Evolutionary conservation across 2,797 vertebrate genomes (phyloP).

Genomic region (Linurgus olivaceus): DNA sequence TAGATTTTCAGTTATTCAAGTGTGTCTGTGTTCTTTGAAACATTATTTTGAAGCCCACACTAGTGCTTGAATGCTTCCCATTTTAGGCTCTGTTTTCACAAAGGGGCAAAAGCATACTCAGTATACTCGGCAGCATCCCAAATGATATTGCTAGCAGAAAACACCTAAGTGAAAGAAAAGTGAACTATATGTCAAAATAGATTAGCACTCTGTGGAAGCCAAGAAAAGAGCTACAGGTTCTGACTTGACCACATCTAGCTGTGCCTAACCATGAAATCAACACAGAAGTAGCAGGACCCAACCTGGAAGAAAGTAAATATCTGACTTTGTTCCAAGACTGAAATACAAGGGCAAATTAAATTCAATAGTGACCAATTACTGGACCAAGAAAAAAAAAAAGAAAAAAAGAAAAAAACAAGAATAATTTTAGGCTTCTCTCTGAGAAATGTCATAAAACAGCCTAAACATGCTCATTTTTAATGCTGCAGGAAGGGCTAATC

Average conservation of each 20-base stretch:
- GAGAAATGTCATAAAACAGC: neutral
- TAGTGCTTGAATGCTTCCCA: neutral
- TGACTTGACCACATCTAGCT: neutral
- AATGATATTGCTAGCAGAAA: constrained; percentile 29
- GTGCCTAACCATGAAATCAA: neutral
- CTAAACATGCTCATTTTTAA: neutral
- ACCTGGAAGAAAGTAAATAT: neutral
- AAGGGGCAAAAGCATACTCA: neutral
- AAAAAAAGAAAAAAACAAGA: neutral
- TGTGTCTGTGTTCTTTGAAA: neutral
- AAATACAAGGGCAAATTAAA: constrained; percentile 30
- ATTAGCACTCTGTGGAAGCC: constrained; percentile 28
- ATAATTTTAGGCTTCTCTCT: neutral
- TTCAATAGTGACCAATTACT: neutral
- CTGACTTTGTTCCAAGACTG: neutral
- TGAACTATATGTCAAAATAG: constrained; percentile 24
- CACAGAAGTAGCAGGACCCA: neutral
- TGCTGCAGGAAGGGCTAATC: neutral
- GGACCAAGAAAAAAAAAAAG: neutral
- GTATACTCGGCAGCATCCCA: constrained; percentile 21
- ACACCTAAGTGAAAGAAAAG: neutral
- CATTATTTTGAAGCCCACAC: neutral
- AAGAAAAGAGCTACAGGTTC: constrained; percentile 30
- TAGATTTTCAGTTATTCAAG: constrained; percentile 38
- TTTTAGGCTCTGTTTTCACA: constrained; percentile 40